These are phyloP conservation scores for Thera britannica DNA, from an alignment of 2,888 invertebrate species.

Conservation along the genomic window DNA sequence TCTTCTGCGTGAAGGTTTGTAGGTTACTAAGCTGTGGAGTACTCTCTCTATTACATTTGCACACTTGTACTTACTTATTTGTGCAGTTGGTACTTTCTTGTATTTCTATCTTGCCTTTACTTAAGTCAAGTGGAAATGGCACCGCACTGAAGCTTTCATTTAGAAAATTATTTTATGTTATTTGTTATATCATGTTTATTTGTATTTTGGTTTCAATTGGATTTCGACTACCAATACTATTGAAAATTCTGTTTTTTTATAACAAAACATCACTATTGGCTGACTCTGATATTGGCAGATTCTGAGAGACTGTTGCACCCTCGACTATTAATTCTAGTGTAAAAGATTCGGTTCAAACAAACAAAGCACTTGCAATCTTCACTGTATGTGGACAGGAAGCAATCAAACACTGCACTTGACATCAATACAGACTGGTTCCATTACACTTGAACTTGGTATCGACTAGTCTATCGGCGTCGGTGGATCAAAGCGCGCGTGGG, in stretches of 20 bases:
- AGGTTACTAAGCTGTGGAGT: constrained; percentile 7
- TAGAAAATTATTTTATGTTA: too few species aligned
- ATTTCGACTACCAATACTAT: too few species aligned
- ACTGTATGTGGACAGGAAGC: constrained; percentile 16
- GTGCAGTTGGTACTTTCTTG: too few species aligned
- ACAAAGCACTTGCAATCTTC: constrained; percentile 1
- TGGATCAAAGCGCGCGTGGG: constrained; percentile 40
- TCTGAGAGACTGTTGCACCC: too few species aligned
- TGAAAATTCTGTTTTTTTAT: too few species aligned
- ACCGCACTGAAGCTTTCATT: too few species aligned
- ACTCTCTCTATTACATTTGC: constrained; percentile 8
- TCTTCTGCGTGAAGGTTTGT: constrained; percentile 11
- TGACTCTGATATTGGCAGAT: too few species aligned
- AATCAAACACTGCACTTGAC: constrained; percentile 39
- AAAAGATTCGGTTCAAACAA: not conserved
- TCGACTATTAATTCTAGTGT: not conserved
- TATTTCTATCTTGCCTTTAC: too few species aligned
- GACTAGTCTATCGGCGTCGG: constrained; percentile 25
- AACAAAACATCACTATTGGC: too few species aligned
- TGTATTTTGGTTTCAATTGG: too few species aligned
- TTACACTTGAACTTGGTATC: constrained; percentile 42
- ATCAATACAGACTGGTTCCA: constrained; percentile 39
- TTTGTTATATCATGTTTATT: too few species aligned
- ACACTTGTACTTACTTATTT: not conserved
- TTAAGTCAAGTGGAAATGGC: too few species aligned